Percentiles rank a stretch among this genome's conserved stretches.
Evolutionary conservation across 92 coral and sea anemone genomes (phyloP).

Genomic region (Paramuricea clavata): DNA sequence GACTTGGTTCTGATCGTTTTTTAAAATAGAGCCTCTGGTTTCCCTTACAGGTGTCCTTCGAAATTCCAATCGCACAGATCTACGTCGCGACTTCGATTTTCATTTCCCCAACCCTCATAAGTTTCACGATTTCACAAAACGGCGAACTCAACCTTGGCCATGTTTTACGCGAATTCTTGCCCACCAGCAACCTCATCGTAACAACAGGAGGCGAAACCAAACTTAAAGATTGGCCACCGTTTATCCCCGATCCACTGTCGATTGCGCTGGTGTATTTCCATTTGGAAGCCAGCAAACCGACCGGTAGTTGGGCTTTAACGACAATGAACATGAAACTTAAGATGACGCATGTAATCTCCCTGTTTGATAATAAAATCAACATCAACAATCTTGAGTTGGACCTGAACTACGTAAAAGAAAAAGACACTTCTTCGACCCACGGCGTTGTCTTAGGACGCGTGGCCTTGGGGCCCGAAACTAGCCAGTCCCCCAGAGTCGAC

Average conservation of each 20-base stretch:
- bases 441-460: conserved; percentile 6
- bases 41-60: conserved; percentile 11
- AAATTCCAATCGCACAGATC: neutral
- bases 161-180: neutral
- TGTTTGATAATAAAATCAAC: conserved; percentile 4
- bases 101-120: conserved; percentile 5
- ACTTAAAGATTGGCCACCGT: conserved; percentile 4
- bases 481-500: conserved; percentile 17
- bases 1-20: no score
- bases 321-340: conserved; percentile 3
- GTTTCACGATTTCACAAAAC: neutral
- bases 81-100: neutral
- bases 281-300: neutral
- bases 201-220: neutral
- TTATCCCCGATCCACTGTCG: conserved; percentile 1
- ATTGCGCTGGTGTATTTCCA: conserved; percentile 8
- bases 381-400: conserved; percentile 23
- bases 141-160: conserved; percentile 9
- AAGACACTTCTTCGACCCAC: neutral
- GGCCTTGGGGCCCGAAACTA: neutral
- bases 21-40: no score
- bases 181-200: neutral
- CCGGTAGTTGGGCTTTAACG: conserved; percentile 5
- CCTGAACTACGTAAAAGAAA: neutral
- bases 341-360: neutral